Conservation (phyloP, 2,113 vertebrate species). For the Salminus brasiliensis region DNA sequence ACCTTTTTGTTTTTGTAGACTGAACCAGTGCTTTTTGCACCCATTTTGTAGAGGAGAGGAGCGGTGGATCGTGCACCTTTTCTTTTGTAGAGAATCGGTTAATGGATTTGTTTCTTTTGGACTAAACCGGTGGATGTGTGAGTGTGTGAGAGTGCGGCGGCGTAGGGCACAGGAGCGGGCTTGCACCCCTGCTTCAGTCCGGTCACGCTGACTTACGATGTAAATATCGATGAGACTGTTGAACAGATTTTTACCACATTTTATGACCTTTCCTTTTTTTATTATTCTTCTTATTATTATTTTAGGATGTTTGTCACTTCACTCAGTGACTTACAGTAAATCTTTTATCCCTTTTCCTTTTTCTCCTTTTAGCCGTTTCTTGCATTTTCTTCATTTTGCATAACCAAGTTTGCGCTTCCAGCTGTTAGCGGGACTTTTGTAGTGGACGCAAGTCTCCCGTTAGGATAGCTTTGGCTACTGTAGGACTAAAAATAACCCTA, state of each 20-base stretch:
- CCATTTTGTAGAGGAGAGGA: slow-evolving; percentile 62
- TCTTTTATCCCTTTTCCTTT: slow-evolving; percentile 24
- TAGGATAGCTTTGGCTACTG: neutral
- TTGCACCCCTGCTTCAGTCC: slow-evolving; percentile 33
- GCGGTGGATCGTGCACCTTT: slow-evolving; percentile 52
- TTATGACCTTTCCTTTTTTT: slow-evolving; percentile 62
- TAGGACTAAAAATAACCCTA: neutral
- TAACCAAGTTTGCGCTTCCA: slow-evolving; percentile 54
- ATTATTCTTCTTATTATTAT: slow-evolving; percentile 23
- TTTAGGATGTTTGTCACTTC: slow-evolving; percentile 15
- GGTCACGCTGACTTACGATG: slow-evolving; percentile 54
- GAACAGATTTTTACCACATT: slow-evolving; percentile 68
- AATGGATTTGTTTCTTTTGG: slow-evolving; percentile 29
- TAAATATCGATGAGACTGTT: slow-evolving; percentile 73
- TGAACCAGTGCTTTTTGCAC: slow-evolving; percentile 75
- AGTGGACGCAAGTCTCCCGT: neutral
- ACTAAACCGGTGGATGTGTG: slow-evolving; percentile 26
- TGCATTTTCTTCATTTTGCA: slow-evolving; percentile 20
- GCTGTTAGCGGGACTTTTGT: slow-evolving; percentile 35
- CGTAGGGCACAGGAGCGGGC: slow-evolving; percentile 8
- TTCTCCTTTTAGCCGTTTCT: slow-evolving; percentile 20
- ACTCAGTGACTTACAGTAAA: slow-evolving; percentile 28
- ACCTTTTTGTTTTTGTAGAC: slow-evolving; percentile 75
- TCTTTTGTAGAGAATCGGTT: slow-evolving; percentile 43
- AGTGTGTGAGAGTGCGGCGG: slow-evolving; percentile 25